Conservation (phyloP, 2,113 vertebrate genomes). For the Anhinga anhinga region DNA sequence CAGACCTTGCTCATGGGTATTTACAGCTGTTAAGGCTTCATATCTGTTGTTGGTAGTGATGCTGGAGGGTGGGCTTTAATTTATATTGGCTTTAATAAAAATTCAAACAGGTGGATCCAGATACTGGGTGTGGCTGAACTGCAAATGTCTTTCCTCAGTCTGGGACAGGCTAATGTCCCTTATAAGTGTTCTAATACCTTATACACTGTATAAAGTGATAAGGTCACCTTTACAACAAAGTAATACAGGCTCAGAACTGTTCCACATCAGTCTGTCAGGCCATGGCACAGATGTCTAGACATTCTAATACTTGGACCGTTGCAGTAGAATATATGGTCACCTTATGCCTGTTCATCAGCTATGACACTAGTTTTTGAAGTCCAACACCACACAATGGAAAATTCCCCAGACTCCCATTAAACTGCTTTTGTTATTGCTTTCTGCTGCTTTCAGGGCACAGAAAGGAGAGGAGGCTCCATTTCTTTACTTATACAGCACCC, state of each 20-base stretch:
- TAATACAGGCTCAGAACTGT: background rate
- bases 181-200: too few relatives aligned
- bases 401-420: background rate
- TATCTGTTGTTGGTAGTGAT: too few relatives aligned
- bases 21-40: too few relatives aligned
- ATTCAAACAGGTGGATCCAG: background rate
- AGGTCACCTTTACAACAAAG: background rate
- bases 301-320: fast-evolving
- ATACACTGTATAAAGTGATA: background rate
- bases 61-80: too few relatives aligned
- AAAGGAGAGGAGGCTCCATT: background rate
- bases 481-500: background rate
- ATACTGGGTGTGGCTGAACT: background rate
- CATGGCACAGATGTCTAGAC: background rate
- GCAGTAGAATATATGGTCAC: background rate
- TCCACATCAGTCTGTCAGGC: background rate
- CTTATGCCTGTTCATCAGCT: background rate
- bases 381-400: background rate
- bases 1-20: too few relatives aligned
- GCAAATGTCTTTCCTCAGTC: background rate
- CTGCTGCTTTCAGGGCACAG: background rate
- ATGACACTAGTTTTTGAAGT: background rate
- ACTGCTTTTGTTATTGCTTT: background rate
- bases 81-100: background rate
- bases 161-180: background rate